Evolutionary conservation across 2,888 invertebrate genomes (phyloP).

Genomic region (Hypsopygia costalis): DNA sequence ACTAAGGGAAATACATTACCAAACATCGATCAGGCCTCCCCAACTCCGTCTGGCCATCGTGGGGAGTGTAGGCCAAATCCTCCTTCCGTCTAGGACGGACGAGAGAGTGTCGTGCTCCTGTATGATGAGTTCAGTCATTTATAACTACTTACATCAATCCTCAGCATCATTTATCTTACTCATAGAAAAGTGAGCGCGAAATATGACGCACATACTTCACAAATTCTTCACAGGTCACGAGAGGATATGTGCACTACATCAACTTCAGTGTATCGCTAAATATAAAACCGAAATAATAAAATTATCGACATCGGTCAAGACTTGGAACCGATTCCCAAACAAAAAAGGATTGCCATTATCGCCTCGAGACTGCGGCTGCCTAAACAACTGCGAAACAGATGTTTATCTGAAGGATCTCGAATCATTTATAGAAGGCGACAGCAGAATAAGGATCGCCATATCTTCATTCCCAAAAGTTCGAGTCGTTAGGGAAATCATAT

Average conservation of each 20-base stretch:
- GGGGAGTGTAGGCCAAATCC: too few relatives aligned
- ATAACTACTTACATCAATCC: too few relatives aligned
- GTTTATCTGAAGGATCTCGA: slow-evolving; percentile 54
- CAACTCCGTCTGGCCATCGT: too few relatives aligned
- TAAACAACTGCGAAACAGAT: slow-evolving; percentile 56
- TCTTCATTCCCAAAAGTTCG: slow-evolving; percentile 85
- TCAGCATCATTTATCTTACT: too few relatives aligned
- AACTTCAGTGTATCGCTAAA: slow-evolving; percentile 51
- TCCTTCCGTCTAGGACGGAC: too few relatives aligned
- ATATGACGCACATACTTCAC: too few relatives aligned
- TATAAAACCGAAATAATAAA: slow-evolving; percentile 52
- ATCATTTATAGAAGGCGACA: slow-evolving; percentile 34
- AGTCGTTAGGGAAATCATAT: slow-evolving; percentile 83
- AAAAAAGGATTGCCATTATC: slow-evolving; percentile 39
- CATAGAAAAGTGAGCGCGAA: too few relatives aligned
- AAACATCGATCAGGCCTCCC: too few relatives aligned
- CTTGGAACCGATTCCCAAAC: slow-evolving; percentile 28
- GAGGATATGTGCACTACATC: slow-evolving; percentile 50
- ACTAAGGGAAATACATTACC: too few relatives aligned
- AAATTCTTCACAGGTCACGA: slow-evolving; percentile 47
- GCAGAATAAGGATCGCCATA: slow-evolving; percentile 69
- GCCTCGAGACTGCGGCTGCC: slow-evolving; percentile 54
- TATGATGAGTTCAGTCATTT: too few relatives aligned
- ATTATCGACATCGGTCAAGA: slow-evolving; percentile 40
- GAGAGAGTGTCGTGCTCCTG: too few relatives aligned